phyloP scores from a whole-genome alignment of 2,113 vertebrate genomes.

The Cranoglanis bouderius region DNA sequence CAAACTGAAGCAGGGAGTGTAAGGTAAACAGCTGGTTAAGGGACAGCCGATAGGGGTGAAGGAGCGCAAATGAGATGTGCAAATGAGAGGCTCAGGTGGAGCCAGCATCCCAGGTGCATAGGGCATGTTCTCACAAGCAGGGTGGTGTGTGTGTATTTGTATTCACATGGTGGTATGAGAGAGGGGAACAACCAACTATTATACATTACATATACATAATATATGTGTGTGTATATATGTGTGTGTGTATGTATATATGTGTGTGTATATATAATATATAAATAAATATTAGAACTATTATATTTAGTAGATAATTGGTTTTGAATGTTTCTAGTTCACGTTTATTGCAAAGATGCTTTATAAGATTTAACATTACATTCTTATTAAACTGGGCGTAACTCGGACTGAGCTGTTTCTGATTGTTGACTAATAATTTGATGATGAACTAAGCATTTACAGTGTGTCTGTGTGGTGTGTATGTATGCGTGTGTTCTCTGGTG shows the following conservation, averaged over 20 bases:
- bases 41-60: conserved; percentile 11
- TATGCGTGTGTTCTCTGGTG: neutral
- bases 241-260: too few species aligned
- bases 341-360: neutral
- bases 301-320: neutral
- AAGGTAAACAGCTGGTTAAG: conserved; percentile 1
- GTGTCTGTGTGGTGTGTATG: neutral
- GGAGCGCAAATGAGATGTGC: conserved; percentile 34
- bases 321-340: too few species aligned
- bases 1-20: conserved; percentile 13
- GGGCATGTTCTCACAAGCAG: conserved; percentile 55
- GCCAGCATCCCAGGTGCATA: conserved; percentile 45
- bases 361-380: neutral
- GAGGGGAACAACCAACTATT: too few species aligned
- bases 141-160: conserved; percentile 5
- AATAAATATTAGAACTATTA: too few species aligned
- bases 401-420: neutral
- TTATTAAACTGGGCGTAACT: neutral
- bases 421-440: neutral
- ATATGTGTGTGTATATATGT: too few species aligned
- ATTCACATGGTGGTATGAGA: neutral
- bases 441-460: neutral
- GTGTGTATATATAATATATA: too few species aligned
- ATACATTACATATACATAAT: too few species aligned
- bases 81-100: conserved; percentile 32